phyloP scores from a whole-genome alignment of 1,140 invertebrate genomes.

The Atopsyche davidsoni region DNA sequence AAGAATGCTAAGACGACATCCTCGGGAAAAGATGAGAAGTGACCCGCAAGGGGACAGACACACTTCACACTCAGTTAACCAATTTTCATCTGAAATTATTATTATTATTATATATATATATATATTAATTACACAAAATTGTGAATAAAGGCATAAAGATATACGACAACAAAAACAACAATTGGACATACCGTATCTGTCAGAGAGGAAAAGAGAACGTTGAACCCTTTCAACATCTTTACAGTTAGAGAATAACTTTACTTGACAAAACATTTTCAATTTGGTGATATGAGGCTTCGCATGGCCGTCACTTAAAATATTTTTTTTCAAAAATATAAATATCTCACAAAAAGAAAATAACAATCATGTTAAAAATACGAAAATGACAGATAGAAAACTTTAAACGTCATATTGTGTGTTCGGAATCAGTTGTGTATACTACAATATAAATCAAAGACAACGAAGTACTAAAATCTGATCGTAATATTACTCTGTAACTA shows the following conservation, averaged over 20 bases:
- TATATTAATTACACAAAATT: slow-evolving; percentile 30
- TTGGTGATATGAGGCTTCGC: no score
- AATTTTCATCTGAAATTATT: slow-evolving; percentile 52
- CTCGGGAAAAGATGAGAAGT: slow-evolving; percentile 61
- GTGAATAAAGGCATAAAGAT: slow-evolving; percentile 35
- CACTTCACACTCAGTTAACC: slow-evolving; percentile 65
- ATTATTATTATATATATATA: slow-evolving; percentile 31
- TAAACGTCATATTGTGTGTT: no score
- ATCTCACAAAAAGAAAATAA: no score
- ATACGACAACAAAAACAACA: slow-evolving; percentile 17
- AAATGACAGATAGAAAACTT: no score
- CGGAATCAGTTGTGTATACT: no score
- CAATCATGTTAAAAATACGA: no score
- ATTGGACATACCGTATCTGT: slow-evolving; percentile 39
- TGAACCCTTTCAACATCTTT: slow-evolving; percentile 55
- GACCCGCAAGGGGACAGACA: slow-evolving; percentile 71
- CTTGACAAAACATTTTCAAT: slow-evolving; percentile 58
- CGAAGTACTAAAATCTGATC: no score
- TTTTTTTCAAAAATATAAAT: no score
- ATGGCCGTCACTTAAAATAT: no score
- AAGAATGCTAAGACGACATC: slow-evolving; percentile 59
- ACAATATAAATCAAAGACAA: no score
- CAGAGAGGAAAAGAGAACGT: slow-evolving; percentile 50
- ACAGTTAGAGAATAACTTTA: slow-evolving; percentile 61
- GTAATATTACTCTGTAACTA: no score